These are phyloP conservation scores for Venturia canescens DNA, from an alignment of 1,140 invertebrate genomes.

Conservation along the genomic window DNA sequence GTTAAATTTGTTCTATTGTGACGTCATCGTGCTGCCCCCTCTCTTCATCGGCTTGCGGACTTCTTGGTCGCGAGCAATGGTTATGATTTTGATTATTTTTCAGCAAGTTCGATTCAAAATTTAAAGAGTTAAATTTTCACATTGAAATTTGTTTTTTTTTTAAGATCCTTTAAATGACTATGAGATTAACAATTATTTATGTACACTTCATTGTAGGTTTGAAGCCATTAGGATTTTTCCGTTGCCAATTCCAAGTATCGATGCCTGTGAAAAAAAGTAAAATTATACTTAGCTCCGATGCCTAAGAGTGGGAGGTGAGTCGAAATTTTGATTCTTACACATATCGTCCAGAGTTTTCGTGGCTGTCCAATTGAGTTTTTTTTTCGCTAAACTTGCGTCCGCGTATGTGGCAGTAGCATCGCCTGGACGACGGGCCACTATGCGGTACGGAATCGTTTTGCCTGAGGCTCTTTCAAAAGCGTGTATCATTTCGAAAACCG, in stretches of 20 bases:
- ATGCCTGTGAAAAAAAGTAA: slow-evolving; percentile 79
- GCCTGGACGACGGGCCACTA: slow-evolving; percentile 84
- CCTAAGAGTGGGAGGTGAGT: slow-evolving; percentile 31
- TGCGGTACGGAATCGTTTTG: slow-evolving; percentile 84
- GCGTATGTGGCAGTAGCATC: slow-evolving; percentile 92
- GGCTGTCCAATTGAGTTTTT: slow-evolving; percentile 87
- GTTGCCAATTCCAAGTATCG: slow-evolving; percentile 94
- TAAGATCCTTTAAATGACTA: too few relatives aligned
- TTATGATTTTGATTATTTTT: too few relatives aligned
- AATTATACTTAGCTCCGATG: slow-evolving; percentile 30
- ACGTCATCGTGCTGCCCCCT: too few relatives aligned
- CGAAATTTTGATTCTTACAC: slow-evolving; percentile 81
- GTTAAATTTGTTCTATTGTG: too few relatives aligned
- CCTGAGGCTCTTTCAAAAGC: slow-evolving; percentile 89
- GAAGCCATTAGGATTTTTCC: slow-evolving; percentile 89
- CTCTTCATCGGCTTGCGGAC: too few relatives aligned
- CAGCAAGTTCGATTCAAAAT: too few relatives aligned
- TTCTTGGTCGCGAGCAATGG: too few relatives aligned
- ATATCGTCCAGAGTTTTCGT: slow-evolving; percentile 86
- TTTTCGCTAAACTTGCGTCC: slow-evolving; percentile 85
- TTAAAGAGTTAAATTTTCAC: too few relatives aligned
- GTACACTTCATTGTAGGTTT: slow-evolving; percentile 60
- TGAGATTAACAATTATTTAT: background rate
- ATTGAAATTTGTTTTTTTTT: too few relatives aligned
- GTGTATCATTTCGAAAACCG: slow-evolving; percentile 87